Percentiles rank a stretch among this genome's conserved stretches.
Evolutionary conservation across 2,113 vertebrate species (phyloP).

Genomic region (Nothobranchius furzeri): DNA sequence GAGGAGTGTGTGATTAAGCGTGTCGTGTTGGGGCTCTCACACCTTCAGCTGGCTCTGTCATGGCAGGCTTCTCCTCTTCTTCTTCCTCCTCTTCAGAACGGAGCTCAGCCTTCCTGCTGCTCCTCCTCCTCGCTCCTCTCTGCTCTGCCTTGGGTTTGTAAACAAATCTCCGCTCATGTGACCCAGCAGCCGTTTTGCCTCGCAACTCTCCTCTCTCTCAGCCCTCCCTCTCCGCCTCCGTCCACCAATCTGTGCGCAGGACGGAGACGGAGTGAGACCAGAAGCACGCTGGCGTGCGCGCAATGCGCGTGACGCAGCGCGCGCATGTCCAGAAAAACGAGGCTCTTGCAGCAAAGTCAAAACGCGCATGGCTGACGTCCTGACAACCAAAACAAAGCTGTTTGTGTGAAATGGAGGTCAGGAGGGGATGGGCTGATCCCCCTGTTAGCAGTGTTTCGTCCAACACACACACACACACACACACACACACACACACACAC

Average conservation of each 20-base stretch:
- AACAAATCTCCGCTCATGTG: slow-evolving; percentile 86
- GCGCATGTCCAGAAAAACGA: slow-evolving; percentile 17
- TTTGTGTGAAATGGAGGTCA: slow-evolving; percentile 47
- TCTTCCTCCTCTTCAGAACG: slow-evolving; percentile 58
- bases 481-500: neutral
- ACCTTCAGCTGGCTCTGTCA: slow-evolving; percentile 73
- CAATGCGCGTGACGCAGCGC: slow-evolving; percentile 6
- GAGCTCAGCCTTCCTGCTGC: slow-evolving; percentile 52
- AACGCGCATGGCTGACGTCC: slow-evolving; percentile 62
- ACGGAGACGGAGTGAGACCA: slow-evolving; percentile 62
- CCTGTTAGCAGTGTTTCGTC: neutral
- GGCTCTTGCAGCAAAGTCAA: slow-evolving; percentile 68
- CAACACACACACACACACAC: neutral
- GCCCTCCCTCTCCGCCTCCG: slow-evolving; percentile 64
- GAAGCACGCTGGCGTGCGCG: slow-evolving; percentile 56
- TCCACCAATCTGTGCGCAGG: slow-evolving; percentile 75
- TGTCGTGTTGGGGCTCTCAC: slow-evolving; percentile 48
- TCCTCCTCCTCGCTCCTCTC: slow-evolving; percentile 34
- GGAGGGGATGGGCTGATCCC: slow-evolving; percentile 2
- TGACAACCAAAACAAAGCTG: slow-evolving; percentile 72
- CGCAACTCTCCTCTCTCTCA: slow-evolving; percentile 77
- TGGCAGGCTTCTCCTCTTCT: slow-evolving; percentile 60
- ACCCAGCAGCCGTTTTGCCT: slow-evolving; percentile 81
- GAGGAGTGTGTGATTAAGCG: slow-evolving; percentile 25
- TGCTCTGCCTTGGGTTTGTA: slow-evolving; percentile 80